Percentiles rank a stretch among this genome's conserved stretches.
phyloP scores from a whole-genome alignment of 2,113 vertebrate genomes.

The Leptodactylus fuscus region DNA sequence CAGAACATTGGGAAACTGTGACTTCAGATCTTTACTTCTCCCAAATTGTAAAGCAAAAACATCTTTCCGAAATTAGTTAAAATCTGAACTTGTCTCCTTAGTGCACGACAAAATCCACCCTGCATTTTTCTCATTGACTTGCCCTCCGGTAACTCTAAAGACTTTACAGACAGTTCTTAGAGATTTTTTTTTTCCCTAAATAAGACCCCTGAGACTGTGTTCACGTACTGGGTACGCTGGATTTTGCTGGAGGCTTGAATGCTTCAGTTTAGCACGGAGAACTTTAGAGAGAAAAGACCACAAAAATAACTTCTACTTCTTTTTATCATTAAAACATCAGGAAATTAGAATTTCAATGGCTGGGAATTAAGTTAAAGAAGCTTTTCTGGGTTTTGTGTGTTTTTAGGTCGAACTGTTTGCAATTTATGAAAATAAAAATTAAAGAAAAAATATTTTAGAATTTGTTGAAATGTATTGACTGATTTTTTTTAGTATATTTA shows the following conservation, averaged over 20 bases:
- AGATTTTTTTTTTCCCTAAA: background rate
- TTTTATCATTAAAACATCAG: background rate
- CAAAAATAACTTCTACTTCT: background rate
- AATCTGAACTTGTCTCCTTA: background rate
- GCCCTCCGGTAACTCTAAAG: slow-evolving; percentile 56
- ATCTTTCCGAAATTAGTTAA: too few species aligned
- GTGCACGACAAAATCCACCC: slow-evolving; percentile 59
- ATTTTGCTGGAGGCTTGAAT: slow-evolving; percentile 61
- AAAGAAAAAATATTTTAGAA: too few species aligned
- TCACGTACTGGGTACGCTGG: slow-evolving; percentile 55
- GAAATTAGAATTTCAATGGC: background rate
- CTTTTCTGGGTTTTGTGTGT: background rate
- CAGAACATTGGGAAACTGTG: too few species aligned
- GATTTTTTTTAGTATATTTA: too few species aligned
- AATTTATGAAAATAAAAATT: background rate
- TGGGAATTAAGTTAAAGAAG: background rate
- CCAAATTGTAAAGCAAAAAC: too few species aligned
- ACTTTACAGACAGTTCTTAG: slow-evolving; percentile 47
- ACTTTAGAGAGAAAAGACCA: slow-evolving; percentile 60
- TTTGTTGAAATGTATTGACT: too few species aligned
- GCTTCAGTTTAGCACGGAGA: slow-evolving; percentile 55
- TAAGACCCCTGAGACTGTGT: slow-evolving; percentile 58
- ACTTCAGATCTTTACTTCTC: too few species aligned
- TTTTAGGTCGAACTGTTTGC: background rate
- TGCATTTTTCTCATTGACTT: slow-evolving; percentile 52